A percentile compares a stretch with the other conserved stretches of the same genome.
Conservation (phyloP, 2,113 vertebrate genomes). For the Podiceps cristatus region DNA sequence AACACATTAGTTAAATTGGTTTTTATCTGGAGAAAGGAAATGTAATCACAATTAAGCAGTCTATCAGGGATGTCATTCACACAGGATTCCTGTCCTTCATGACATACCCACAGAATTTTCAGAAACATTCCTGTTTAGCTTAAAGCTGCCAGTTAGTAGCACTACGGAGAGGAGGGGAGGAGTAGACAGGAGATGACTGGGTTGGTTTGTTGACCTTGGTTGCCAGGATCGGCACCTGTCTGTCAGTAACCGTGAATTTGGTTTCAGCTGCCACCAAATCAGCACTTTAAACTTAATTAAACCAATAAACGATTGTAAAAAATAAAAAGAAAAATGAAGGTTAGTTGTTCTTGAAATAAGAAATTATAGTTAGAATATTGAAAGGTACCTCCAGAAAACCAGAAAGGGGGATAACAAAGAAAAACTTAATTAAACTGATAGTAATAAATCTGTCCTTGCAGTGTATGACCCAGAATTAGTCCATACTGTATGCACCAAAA, state of each 20-base stretch:
- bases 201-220: conserved; percentile 20
- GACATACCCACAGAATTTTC: not conserved
- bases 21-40: not conserved
- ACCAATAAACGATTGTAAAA: not conserved
- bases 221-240: not conserved
- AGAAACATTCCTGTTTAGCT: not conserved
- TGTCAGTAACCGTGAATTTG: not conserved
- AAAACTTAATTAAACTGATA: not conserved
- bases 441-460: not conserved
- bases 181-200: not conserved
- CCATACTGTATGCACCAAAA: not conserved
- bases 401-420: conserved; percentile 11
- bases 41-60: not conserved
- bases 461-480: not conserved
- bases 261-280: conserved; percentile 8
- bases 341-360: conserved; percentile 26
- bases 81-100: not conserved
- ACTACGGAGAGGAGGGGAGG: not conserved
- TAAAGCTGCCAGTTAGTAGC: conserved; percentile 23
- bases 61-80: not conserved
- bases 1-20: not conserved
- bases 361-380: not conserved
- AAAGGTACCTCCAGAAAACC: conserved; percentile 38
- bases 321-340: not conserved
- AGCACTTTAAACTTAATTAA: not conserved